Evolutionary conservation across 2,888 invertebrate genomes (phyloP), one percentile per base, ranked within the genome.

Genomic region (Cataglyphis altisquamis): DNA sequence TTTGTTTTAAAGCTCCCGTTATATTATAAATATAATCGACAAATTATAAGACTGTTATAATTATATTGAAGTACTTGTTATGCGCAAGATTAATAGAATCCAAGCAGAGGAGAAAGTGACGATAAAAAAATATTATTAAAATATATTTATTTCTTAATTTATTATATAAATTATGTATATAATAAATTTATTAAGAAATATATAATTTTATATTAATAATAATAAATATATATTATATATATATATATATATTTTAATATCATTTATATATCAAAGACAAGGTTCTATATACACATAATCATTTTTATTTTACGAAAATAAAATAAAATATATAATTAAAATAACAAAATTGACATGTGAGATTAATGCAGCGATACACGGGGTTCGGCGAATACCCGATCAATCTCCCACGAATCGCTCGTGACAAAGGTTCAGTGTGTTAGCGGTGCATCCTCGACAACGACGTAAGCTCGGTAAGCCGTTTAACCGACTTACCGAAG

Each of bases 401-500:
- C 3, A 1, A 12, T 78, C 29, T 52, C 25, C 41, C 41, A 25
- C n/a, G 15, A 32, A 74, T 45, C 48, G 15, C 45, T 29, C 29
- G 29, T 12, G 10, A 8, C 41, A 8, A 25, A 66, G 25, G 45
- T 55, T 83, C 32, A 84, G 81, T 86, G 83, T 88, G 73, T 84
- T 74, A 77, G 81, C 85, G 32, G 10, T 29, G 32, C 48, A 41
- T 87, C 82, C 70, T 45, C 73, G 82, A 52, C 68, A 77, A 77
- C 39, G n/a, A 77, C 2, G 55, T 25, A 21, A 21, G 21, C 25
- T 67, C n/a, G 67, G 32, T 32, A 32, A 25, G 67, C 64, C 64
- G 62, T 77, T 77, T 77, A 77, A 55, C 77, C 72, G 67, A 68
- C 48, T 66, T 55, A 66, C 60, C 60, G 73, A 83, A 62, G 75